Evolutionary conservation across 2,888 invertebrate genomes (phyloP).

Genomic region (Acleris laterana): DNA sequence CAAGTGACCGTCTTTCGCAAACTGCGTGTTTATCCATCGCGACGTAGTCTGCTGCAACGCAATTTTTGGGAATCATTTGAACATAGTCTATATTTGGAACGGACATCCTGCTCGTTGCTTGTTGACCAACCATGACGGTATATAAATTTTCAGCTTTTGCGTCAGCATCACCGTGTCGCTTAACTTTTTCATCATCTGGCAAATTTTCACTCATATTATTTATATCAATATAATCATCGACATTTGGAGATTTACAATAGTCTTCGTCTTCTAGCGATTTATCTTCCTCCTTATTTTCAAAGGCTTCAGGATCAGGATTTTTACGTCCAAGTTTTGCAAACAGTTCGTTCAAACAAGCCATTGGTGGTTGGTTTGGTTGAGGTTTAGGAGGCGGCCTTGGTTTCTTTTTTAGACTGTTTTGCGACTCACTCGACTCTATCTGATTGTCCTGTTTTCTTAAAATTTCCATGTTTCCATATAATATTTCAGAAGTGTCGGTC

Average conservation of each 20-base stretch:
- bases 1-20: slow-evolving; percentile 15
- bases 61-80: slow-evolving; percentile 14
- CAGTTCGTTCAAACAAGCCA: slow-evolving; percentile 20
- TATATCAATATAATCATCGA: neutral
- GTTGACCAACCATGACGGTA: neutral
- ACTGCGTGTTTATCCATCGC: slow-evolving; percentile 5
- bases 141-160: slow-evolving; percentile 15
- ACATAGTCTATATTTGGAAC: slow-evolving; percentile 26
- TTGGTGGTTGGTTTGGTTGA: slow-evolving; percentile 11
- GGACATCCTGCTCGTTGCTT: slow-evolving; percentile 4
- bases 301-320: neutral
- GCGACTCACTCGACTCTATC: slow-evolving; percentile 10
- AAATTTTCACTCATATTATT: slow-evolving; percentile 44
- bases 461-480: slow-evolving; percentile 23
- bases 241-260: neutral
- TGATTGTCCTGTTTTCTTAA: neutral
- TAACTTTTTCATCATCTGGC: slow-evolving; percentile 55
- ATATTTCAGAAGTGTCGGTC: neutral
- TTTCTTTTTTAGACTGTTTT: slow-evolving; percentile 46
- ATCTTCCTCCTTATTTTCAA: neutral
- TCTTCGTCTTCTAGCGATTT: slow-evolving; percentile 2
- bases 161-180: slow-evolving; percentile 15
- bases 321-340: slow-evolving; percentile 7
- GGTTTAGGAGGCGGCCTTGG: slow-evolving; percentile 52
- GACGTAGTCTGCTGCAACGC: slow-evolving; percentile 8